A percentile compares a stretch with the other conserved stretches of the same genome.
Conservation (phyloP, 2,888 invertebrate genomes). For the Epicampocera succincta region DNA sequence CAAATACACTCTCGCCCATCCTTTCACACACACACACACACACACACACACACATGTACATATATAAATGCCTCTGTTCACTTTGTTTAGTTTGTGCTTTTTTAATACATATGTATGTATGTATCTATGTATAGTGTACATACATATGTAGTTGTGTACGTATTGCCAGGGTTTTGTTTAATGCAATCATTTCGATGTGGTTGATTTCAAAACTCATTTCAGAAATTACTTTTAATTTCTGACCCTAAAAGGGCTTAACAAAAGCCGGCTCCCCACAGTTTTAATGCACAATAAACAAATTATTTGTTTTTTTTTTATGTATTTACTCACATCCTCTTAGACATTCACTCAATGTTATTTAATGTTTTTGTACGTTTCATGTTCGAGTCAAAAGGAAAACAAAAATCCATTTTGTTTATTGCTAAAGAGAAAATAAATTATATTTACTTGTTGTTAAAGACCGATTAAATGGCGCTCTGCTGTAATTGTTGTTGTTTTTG, state of each 20-base stretch:
- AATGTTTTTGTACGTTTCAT: conserved; percentile 28
- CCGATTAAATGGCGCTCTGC: conserved; percentile 38
- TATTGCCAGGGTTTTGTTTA: conserved; percentile 40
- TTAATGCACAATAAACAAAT: conserved; percentile 40
- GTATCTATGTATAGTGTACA: too few species aligned
- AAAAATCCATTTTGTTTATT: conserved; percentile 18
- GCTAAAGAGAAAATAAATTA: conserved; percentile 45
- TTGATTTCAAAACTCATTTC: conserved; percentile 63
- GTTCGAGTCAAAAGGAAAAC: conserved; percentile 26
- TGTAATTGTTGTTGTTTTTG: conserved; percentile 41
- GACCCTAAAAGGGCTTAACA: conserved; percentile 61
- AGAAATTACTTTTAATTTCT: conserved; percentile 64
- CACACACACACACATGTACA: too few species aligned
- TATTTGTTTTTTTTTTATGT: conserved; percentile 31
- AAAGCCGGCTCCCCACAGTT: conserved; percentile 61
- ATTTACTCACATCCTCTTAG: conserved; percentile 35
- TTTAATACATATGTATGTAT: background rate
- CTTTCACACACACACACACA: background rate
- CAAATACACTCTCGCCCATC: background rate
- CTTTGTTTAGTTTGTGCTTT: too few species aligned
- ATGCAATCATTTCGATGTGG: conserved; percentile 57
- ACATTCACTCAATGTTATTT: conserved; percentile 30
- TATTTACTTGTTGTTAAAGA: conserved; percentile 56
- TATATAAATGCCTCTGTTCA: background rate
- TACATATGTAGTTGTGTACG: too few species aligned